Conservation (phyloP, 2,888 invertebrate species). For the Oscheius sp. region DNA sequence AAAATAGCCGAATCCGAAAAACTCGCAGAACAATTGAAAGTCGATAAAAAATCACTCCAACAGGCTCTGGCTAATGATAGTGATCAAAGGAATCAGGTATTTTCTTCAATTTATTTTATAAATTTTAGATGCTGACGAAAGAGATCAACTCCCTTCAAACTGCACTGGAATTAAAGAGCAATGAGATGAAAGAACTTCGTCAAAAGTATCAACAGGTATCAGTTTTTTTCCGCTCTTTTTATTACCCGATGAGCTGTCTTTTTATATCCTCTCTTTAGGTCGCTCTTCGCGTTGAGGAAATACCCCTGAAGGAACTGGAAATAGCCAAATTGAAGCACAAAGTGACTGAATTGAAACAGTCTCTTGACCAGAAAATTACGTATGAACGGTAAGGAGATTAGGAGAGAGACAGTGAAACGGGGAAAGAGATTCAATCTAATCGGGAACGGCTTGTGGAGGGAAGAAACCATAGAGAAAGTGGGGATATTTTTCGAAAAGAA, state of each 20-base stretch:
- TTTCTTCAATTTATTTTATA: neutral
- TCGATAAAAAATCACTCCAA: slow-evolving; percentile 50
- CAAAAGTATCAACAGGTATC: slow-evolving; percentile 50
- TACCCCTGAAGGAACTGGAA: slow-evolving; percentile 61
- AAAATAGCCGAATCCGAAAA: slow-evolving; percentile 50
- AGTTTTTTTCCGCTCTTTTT: neutral
- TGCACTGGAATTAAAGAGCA: slow-evolving; percentile 57
- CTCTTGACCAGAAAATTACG: slow-evolving; percentile 79
- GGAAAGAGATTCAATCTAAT: neutral
- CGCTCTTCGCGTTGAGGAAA: slow-evolving; percentile 57
- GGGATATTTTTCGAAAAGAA: neutral
- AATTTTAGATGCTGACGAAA: slow-evolving; percentile 54
- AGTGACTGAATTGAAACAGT: slow-evolving; percentile 85
- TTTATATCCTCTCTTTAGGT: slow-evolving; percentile 31
- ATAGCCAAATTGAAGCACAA: slow-evolving; percentile 83
- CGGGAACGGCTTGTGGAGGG: neutral
- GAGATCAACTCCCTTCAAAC: slow-evolving; percentile 60
- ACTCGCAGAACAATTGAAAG: slow-evolving; percentile 41
- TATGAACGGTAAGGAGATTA: slow-evolving; percentile 76
- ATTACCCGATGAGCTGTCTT: neutral
- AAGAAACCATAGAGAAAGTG: neutral
- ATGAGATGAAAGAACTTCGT: slow-evolving; percentile 60
- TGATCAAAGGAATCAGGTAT: slow-evolving; percentile 49
- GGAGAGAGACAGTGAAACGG: neutral
- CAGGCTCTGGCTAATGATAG: slow-evolving; percentile 52